These are phyloP conservation scores for Sinosuthora webbiana DNA, from an alignment of 2,113 vertebrate species.

Conservation along the genomic window DNA sequence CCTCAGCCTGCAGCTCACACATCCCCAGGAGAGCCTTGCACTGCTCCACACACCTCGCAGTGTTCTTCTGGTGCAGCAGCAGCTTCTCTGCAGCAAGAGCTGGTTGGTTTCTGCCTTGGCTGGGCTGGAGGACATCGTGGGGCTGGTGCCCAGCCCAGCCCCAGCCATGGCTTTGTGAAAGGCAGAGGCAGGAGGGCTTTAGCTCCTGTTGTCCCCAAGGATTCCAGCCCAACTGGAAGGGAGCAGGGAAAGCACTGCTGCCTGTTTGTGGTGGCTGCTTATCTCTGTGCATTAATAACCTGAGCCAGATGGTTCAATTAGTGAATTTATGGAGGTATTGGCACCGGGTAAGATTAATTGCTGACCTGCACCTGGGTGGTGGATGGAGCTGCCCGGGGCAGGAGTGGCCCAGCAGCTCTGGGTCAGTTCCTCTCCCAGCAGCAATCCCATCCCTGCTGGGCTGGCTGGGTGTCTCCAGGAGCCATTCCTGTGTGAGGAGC, in stretches of 20 bases:
- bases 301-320: background rate
- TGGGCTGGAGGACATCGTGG: rapidly evolving
- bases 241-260: background rate
- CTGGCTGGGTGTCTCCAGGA: background rate
- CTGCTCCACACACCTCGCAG: rapidly evolving
- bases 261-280: background rate
- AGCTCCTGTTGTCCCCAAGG: rapidly evolving
- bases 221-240: background rate
- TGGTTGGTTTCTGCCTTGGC: background rate
- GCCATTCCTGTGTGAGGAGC: background rate
- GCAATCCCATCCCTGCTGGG: background rate
- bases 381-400: background rate
- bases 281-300: background rate
- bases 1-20: background rate
- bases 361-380: background rate
- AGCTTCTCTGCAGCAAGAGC: background rate
- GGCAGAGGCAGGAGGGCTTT: background rate
- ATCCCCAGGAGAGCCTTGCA: rapidly evolving
- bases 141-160: background rate
- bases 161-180: rapidly evolving
- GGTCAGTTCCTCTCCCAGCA: background rate
- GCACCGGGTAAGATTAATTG: background rate
- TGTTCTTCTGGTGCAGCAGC: background rate
- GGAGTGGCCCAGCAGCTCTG: background rate
- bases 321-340: background rate